These are phyloP conservation scores for Ataeniobius toweri DNA, from an alignment of 2,797 vertebrate genomes.

Conservation along the genomic window DNA sequence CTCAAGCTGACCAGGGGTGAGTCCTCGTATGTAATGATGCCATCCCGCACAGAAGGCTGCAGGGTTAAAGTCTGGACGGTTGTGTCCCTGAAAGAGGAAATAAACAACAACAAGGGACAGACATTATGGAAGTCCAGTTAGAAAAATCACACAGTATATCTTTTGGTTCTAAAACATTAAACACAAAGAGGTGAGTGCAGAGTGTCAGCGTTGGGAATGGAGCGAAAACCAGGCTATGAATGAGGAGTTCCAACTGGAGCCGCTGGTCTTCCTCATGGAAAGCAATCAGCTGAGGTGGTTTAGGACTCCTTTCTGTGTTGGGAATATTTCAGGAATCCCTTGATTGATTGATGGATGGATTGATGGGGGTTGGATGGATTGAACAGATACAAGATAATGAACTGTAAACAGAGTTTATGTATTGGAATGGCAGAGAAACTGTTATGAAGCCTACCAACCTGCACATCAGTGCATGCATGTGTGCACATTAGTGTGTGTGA, in stretches of 20 bases:
- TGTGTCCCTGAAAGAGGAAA: constrained; percentile 84
- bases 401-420: too few species aligned
- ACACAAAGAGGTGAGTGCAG: too few species aligned
- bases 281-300: background rate
- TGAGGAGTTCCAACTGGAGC: too few species aligned
- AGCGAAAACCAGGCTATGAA: background rate
- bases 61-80: constrained; percentile 96
- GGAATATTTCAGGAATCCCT: background rate
- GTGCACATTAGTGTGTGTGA: too few species aligned
- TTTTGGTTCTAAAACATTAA: too few species aligned
- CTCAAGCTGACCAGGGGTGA: constrained; percentile 91
- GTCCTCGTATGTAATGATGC: constrained; percentile 94
- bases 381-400: too few species aligned
- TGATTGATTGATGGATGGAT: background rate
- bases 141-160: too few species aligned
- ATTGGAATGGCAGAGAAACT: too few species aligned
- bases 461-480: too few species aligned
- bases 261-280: background rate
- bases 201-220: background rate
- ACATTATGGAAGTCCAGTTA: background rate
- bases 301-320: background rate
- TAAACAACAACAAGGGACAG: background rate
- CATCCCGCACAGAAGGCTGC: constrained; percentile 94
- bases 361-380: too few species aligned
- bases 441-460: too few species aligned